Conservation (phyloP, 2,797 vertebrate species). For the Alauda arvensis region DNA sequence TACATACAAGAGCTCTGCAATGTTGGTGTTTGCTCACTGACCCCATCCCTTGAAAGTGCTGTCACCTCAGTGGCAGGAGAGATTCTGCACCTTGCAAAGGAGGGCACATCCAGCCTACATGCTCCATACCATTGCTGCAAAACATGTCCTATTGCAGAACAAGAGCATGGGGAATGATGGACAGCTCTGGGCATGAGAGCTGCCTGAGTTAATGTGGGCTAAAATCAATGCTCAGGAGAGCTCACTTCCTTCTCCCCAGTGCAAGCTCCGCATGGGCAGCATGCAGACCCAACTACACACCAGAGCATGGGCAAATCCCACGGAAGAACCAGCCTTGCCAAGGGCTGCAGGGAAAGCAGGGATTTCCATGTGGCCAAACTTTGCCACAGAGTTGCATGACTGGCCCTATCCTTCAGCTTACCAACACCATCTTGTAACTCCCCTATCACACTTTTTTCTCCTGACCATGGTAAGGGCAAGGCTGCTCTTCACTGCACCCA, state of each 20-base stretch:
- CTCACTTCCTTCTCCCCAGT: rapidly evolving
- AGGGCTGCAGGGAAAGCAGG: not conserved
- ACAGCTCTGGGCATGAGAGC: not conserved
- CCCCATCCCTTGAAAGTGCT: not conserved
- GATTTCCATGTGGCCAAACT: not conserved
- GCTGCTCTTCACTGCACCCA: rapidly evolving
- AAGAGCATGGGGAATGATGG: not conserved
- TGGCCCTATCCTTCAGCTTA: not conserved
- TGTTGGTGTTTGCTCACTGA: not conserved
- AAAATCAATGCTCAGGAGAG: not conserved
- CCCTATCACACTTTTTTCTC: not conserved
- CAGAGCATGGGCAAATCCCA: not conserved
- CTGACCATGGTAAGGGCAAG: not conserved
- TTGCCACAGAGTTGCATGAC: not conserved
- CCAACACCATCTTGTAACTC: not conserved
- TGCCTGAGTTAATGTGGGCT: not conserved
- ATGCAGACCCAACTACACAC: not conserved
- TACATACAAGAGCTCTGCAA: not conserved
- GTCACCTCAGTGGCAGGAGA: not conserved
- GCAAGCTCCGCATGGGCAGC: not conserved
- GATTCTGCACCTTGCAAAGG: not conserved
- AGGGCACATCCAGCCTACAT: not conserved
- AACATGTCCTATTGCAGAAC: not conserved
- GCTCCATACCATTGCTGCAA: not conserved
- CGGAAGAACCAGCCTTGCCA: not conserved